Conservation (phyloP, 2,888 invertebrate species). For the Morinoia aosen region DNA sequence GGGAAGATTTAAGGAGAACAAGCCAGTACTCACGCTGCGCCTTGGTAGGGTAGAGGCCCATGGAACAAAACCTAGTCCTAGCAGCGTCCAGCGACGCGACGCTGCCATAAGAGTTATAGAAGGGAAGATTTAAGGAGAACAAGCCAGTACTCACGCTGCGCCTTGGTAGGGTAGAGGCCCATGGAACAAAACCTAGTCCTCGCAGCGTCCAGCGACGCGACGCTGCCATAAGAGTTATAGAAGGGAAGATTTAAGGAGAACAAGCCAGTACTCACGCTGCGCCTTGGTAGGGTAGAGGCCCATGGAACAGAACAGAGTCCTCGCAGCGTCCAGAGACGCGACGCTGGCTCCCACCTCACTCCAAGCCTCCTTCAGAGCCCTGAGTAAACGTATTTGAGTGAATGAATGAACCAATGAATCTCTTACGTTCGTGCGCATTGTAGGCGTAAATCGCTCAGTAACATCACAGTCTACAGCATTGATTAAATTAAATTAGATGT, state of each 20-base stretch:
- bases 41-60: constrained; percentile 55
- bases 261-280: constrained; percentile 47
- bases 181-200: constrained; percentile 8
- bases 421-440: background rate
- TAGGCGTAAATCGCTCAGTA: too few relatives aligned
- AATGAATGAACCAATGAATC: too few relatives aligned
- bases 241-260: background rate
- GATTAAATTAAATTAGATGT: too few relatives aligned
- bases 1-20: too few relatives aligned
- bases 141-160: constrained; percentile 46
- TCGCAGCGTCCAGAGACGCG: background rate
- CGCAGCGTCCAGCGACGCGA: background rate
- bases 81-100: background rate
- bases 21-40: constrained; percentile 54
- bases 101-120: too few relatives aligned
- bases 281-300: constrained; percentile 56
- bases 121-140: too few relatives aligned
- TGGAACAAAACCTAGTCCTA: background rate
- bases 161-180: constrained; percentile 55
- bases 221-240: background rate
- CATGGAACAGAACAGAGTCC: constrained; percentile 35
- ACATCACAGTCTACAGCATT: too few relatives aligned
- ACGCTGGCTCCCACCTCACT: background rate
- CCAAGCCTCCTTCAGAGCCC: constrained; percentile 8
- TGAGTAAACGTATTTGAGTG: background rate